phyloP scores from a whole-genome alignment of 1,140 invertebrate species.

The Aleiodes sp. region DNA sequence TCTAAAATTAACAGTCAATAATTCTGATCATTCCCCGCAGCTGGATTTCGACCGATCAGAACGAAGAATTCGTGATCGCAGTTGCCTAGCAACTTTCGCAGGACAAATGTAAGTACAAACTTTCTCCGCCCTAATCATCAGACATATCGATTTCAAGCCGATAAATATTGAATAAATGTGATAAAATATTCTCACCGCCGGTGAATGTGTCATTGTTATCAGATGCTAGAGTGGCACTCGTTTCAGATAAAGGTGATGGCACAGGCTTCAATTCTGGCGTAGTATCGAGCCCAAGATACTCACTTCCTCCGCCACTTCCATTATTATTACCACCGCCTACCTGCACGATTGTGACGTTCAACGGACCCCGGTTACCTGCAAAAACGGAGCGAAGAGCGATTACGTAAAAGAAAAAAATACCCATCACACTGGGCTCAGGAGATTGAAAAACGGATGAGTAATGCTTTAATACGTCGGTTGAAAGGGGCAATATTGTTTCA shows the following conservation, averaged over 20 bases:
- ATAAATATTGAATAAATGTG: not conserved
- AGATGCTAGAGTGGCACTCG: conserved; percentile 52
- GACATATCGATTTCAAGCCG: too few species aligned
- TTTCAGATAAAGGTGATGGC: conserved; percentile 57
- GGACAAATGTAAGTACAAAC: too few species aligned
- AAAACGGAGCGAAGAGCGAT: too few species aligned
- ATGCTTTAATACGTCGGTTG: too few species aligned
- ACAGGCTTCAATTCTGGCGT: conserved; percentile 51
- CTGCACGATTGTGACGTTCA: conserved; percentile 59
- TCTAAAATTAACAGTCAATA: too few species aligned
- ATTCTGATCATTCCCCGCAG: too few species aligned
- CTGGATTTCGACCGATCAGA: too few species aligned
- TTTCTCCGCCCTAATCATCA: too few species aligned
- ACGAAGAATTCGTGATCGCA: too few species aligned
- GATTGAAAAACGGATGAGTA: not conserved
- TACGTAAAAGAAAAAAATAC: too few species aligned
- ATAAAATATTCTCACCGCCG: conserved; percentile 44
- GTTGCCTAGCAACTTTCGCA: too few species aligned
- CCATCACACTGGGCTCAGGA: conserved; percentile 16
- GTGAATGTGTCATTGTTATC: conserved; percentile 58
- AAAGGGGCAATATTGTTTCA: not conserved
- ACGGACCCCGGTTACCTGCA: conserved; percentile 59
- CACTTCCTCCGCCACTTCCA: conserved; percentile 47
- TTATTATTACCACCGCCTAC: conserved; percentile 49
- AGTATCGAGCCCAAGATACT: conserved; percentile 55